Percentiles rank a stretch among this genome's conserved stretches.
These are phyloP conservation scores for Micromys minutus DNA, from an alignment of 2,113 vertebrate species.

Conservation along the genomic window DNA sequence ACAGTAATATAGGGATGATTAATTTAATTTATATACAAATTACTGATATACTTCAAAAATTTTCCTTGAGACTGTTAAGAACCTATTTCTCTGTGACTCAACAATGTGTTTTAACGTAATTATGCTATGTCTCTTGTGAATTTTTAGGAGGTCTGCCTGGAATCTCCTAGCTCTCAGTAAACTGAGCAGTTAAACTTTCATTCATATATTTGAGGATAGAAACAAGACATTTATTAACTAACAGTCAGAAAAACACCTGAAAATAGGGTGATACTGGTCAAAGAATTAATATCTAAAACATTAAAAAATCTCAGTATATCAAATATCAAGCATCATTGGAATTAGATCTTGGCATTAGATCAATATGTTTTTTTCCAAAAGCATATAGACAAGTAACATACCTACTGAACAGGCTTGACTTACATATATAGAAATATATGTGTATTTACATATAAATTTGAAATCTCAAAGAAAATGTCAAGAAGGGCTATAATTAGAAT, in stretches of 20 bases:
- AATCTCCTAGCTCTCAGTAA: neutral
- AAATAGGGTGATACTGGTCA: neutral
- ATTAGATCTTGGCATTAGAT: no score
- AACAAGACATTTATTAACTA: neutral
- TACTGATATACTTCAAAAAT: neutral
- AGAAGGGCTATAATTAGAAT: neutral
- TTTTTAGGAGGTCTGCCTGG: neutral
- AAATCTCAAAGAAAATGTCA: neutral
- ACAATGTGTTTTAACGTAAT: conserved; percentile 22
- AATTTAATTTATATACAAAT: conserved; percentile 18
- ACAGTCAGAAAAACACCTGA: neutral
- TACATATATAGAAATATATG: neutral
- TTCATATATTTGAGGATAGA: neutral
- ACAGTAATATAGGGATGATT: neutral
- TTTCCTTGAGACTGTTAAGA: neutral
- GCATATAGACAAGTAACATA: neutral
- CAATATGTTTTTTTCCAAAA: neutral
- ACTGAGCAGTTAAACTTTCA: neutral
- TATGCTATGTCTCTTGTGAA: neutral
- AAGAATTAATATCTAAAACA: neutral
- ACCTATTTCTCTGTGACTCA: neutral
- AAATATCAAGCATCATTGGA: no score
- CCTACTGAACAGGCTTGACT: neutral
- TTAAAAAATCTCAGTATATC: no score
- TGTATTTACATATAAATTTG: neutral